Conservation (phyloP, 2,888 invertebrate species). For the Tipula lateralis region DNA sequence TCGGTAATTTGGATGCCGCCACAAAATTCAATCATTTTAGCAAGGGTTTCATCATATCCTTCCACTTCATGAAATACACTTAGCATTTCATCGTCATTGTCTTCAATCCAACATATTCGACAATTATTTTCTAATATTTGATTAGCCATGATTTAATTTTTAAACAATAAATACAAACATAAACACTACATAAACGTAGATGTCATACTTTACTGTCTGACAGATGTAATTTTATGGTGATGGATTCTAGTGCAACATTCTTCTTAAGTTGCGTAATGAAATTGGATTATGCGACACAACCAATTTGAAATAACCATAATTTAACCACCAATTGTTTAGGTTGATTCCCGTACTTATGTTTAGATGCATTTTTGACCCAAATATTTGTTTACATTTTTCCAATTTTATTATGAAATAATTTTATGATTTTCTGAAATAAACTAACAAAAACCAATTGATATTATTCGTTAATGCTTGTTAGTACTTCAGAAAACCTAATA, state of each 20-base stretch:
- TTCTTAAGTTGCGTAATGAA: too few relatives aligned
- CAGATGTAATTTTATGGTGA: neutral
- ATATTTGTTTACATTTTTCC: too few relatives aligned
- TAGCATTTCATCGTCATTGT: constrained; percentile 40
- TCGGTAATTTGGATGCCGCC: constrained; percentile 41
- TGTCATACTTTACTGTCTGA: neutral
- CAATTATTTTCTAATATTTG: constrained; percentile 40
- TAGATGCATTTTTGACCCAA: too few relatives aligned
- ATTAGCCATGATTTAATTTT: constrained; percentile 34
- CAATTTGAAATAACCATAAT: too few relatives aligned
- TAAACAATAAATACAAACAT: neutral
- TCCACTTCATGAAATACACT: constrained; percentile 44
- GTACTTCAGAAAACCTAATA: too few relatives aligned
- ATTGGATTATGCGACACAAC: too few relatives aligned
- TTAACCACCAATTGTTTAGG: too few relatives aligned
- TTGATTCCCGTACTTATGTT: too few relatives aligned
- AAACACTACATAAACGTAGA: neutral
- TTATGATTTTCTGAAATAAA: too few relatives aligned
- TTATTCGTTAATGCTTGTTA: too few relatives aligned
- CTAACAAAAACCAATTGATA: too few relatives aligned
- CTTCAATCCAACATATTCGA: constrained; percentile 43
- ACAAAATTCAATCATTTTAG: constrained; percentile 41
- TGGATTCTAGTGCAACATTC: neutral
- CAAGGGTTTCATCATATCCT: constrained; percentile 41
- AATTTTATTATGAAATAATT: too few relatives aligned